Evolutionary conservation across 2,797 vertebrate species (phyloP), one percentile per base, ranked within the genome.

Genomic region (Rhadinocentrus ornatus): DNA sequence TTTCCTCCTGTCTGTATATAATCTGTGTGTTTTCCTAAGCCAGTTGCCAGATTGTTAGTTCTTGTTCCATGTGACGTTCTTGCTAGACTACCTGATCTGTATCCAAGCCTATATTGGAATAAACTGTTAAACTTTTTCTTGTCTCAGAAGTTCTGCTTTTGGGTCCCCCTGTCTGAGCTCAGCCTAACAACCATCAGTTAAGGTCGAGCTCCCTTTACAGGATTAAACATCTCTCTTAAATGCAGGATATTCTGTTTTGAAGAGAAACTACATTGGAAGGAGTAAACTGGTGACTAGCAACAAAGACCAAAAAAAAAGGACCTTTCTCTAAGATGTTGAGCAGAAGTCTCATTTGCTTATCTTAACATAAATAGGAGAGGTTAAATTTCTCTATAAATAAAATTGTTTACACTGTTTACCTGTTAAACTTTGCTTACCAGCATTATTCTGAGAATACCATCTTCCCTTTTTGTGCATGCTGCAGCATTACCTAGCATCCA

Each of bases 401-500:
- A 22, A 10, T 9, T 50, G 44, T 54, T 44, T 27, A 10, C 18
- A 35, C 10, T 32, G 1, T 34, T 44, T 16, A 4, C 4, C 32
- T 69, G 71, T 18, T 18, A 8, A 80, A 54, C 24, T 12, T 32
- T 48, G 29, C 70, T 48, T 32, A 46, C 26, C 37, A 18, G 41
- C 63, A 32, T 29, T 61, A 71, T 68, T 48, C 29, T 48, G 52
- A 82, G 57, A 78, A 80, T 60, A n/a, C 7, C 13, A 3, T 48
- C 83, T 70, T 73, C 22, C 41, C 46, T 34, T 73, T 53, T 48
- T 70, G 69, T 44, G 57, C 80, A 77, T 62, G 65, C 66, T 70
- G 65, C 61, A 69, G 80, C 71, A 39, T 63, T 46, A 54, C 54
- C 71, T 73, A 72, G 70, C 61, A 68, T 66, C 16, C 68, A 31